phyloP scores from a whole-genome alignment of 2,888 invertebrate genomes.

The Ennomos erosarius region DNA sequence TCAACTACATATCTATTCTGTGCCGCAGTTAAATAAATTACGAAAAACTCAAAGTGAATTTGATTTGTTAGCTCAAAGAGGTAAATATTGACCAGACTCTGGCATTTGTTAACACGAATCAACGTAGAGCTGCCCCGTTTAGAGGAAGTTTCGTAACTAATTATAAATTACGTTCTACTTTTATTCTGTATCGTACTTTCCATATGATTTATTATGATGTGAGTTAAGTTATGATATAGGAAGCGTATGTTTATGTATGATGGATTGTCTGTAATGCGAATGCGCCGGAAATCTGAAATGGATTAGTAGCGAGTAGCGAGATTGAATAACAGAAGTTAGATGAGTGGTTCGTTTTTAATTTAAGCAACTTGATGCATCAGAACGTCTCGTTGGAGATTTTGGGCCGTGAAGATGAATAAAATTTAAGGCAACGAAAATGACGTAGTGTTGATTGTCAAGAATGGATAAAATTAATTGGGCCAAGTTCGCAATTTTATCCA shows the following conservation, averaged over 20 bases:
- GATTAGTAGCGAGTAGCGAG: background rate
- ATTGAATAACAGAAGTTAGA: background rate
- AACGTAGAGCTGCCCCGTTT: background rate
- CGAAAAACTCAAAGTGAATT: too few species aligned
- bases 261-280: constrained; percentile 7
- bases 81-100: too few species aligned
- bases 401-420: too few species aligned
- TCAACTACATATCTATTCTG: too few species aligned
- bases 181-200: constrained; percentile 12
- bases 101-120: background rate
- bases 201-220: constrained; percentile 12
- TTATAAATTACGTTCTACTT: background rate
- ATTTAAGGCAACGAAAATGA: too few species aligned
- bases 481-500: too few species aligned
- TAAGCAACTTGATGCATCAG: too few species aligned
- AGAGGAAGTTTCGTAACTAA: constrained; percentile 17
- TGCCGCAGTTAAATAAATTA: too few species aligned
- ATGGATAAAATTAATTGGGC: too few species aligned
- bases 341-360: background rate
- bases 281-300: constrained; percentile 17
- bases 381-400: too few species aligned
- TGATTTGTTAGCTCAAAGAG: too few species aligned
- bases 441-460: too few species aligned
- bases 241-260: constrained; percentile 18
- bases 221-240: constrained; percentile 13